A percentile compares a stretch with the other conserved stretches of the same genome.
Evolutionary conservation across 1,140 invertebrate species (phyloP).

Genomic region (Papilio xuthus): DNA sequence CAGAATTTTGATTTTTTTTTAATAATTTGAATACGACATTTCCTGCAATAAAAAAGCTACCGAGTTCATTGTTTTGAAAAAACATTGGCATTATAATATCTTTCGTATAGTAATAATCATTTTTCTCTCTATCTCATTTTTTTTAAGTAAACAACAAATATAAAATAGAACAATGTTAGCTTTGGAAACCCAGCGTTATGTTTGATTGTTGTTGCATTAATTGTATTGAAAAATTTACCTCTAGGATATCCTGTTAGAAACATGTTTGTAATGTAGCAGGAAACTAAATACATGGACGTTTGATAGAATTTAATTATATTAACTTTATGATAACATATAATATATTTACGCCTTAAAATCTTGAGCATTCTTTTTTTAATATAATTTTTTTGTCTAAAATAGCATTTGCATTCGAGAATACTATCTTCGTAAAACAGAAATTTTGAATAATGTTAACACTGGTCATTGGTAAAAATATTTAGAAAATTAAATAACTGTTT

Average conservation of each 20-base stretch:
- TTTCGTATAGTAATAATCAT: neutral
- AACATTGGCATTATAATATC: neutral
- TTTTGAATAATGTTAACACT: too few relatives aligned
- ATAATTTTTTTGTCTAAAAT: too few relatives aligned
- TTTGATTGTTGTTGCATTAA: neutral
- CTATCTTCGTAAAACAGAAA: neutral
- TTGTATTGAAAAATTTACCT: neutral
- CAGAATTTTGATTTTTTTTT: neutral
- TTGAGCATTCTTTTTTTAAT: too few relatives aligned
- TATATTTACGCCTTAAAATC: neutral
- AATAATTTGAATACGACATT: neutral
- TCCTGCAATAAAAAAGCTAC: neutral
- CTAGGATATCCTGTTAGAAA: slow-evolving; percentile 7
- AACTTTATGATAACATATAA: neutral
- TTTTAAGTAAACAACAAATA: too few relatives aligned
- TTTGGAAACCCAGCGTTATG: neutral
- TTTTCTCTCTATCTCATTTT: too few relatives aligned
- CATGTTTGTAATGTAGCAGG: neutral
- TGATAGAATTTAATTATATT: neutral
- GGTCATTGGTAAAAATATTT: too few relatives aligned
- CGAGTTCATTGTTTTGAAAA: neutral
- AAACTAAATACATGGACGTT: neutral
- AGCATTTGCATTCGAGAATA: too few relatives aligned
- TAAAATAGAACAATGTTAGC: too few relatives aligned
- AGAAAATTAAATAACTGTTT: neutral